Evolutionary conservation across 1,140 invertebrate genomes (phyloP).

Genomic region (Drosophila nebulosa): DNA sequence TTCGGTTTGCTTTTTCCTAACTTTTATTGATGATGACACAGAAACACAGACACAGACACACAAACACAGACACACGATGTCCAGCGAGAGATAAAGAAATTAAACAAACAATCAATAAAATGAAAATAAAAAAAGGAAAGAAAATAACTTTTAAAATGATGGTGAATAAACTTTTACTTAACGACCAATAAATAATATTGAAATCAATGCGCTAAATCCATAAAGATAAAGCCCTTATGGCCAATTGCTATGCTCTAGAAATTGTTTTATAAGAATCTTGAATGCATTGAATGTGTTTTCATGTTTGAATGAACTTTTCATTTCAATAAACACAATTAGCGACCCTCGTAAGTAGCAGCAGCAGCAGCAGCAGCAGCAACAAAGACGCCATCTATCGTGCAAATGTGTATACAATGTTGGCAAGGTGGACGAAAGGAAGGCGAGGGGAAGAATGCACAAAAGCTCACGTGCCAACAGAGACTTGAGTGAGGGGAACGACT

Average conservation of each 20-base stretch:
- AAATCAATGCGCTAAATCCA: background rate
- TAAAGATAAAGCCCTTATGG: background rate
- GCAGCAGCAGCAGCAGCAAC: too few relatives aligned
- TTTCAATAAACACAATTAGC: background rate
- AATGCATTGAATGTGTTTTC: background rate
- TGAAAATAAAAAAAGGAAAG: background rate
- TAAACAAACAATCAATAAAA: slow-evolving; percentile 14
- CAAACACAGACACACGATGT: background rate
- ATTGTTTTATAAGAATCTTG: background rate
- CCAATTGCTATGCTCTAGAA: background rate
- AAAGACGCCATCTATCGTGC: slow-evolving; percentile 36
- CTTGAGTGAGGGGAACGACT: too few relatives aligned
- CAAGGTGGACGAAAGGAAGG: too few relatives aligned
- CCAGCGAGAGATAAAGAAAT: slow-evolving; percentile 24
- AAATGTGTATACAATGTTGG: slow-evolving; percentile 13
- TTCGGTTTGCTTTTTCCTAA: slow-evolving; percentile 36
- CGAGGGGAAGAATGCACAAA: background rate
- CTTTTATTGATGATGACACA: slow-evolving; percentile 44
- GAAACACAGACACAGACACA: background rate
- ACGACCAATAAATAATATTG: background rate
- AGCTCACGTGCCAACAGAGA: slow-evolving; percentile 9
- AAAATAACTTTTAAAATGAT: background rate
- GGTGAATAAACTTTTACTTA: background rate
- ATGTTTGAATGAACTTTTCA: too few relatives aligned
- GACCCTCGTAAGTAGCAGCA: slow-evolving; percentile 6